A percentile compares a stretch with the other conserved stretches of the same genome.
phyloP scores from a whole-genome alignment of 1,140 invertebrate genomes.

The Ips typographus region DNA sequence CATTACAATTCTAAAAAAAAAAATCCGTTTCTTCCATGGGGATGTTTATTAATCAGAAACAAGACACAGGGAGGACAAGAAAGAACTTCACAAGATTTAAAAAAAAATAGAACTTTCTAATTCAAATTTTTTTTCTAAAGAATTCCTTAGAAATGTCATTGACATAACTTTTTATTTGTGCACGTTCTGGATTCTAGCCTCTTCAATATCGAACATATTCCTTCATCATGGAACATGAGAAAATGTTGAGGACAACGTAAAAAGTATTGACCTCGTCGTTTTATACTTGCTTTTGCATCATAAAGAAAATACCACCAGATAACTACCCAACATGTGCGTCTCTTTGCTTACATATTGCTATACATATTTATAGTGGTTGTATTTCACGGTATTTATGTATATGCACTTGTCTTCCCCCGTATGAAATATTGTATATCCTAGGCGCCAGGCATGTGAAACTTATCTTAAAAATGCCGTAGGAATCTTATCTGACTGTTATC shows the following conservation, averaged over 20 bases:
- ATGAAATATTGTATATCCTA: constrained; percentile 20
- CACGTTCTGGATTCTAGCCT: no score
- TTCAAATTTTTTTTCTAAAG: no score
- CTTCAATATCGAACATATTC: no score
- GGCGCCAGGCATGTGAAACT: constrained; percentile 20
- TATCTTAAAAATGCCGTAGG: constrained; percentile 7
- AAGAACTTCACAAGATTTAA: no score
- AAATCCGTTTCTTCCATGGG: no score
- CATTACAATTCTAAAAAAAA: no score
- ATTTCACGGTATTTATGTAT: constrained; percentile 26
- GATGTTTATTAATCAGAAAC: no score
- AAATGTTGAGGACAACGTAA: neutral
- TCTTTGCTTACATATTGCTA: constrained; percentile 24
- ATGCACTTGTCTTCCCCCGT: constrained; percentile 19
- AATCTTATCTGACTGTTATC: constrained; percentile 16
- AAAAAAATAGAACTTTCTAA: no score
- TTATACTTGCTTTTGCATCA: neutral
- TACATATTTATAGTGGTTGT: constrained; percentile 28
- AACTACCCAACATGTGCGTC: constrained; percentile 17
- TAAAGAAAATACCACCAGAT: constrained; percentile 28
- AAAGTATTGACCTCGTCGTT: constrained; percentile 18
- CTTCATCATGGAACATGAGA: no score
- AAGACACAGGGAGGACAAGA: no score
- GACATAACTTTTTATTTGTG: no score
- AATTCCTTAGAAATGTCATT: no score